A percentile compares a stretch with the other conserved stretches of the same genome.
These are phyloP conservation scores for Drosophila micromelanica DNA, from an alignment of 1,140 invertebrate genomes.

Conservation along the genomic window DNA sequence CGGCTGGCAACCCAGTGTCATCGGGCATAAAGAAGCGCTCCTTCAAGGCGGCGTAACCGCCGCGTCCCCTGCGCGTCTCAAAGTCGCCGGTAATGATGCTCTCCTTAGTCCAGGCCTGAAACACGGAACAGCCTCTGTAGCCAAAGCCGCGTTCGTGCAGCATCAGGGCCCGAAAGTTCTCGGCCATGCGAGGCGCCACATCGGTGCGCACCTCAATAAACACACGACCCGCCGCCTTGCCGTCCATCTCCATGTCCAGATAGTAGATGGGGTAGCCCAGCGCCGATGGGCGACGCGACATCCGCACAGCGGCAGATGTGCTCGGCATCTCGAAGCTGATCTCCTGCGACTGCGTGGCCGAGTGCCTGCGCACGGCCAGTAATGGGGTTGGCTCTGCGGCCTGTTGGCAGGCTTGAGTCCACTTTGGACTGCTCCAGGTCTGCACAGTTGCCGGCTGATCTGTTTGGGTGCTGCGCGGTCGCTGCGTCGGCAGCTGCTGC, in stretches of 20 bases:
- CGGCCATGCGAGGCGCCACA: conserved; percentile 94
- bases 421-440: too few species aligned
- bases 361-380: too few species aligned
- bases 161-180: conserved; percentile 93
- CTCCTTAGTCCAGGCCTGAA: conserved; percentile 93
- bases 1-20: conserved; percentile 91
- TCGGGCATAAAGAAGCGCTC: conserved; percentile 92
- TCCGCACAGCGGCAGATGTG: background rate
- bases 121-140: conserved; percentile 91
- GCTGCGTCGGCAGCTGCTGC: background rate
- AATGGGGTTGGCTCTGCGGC: too few species aligned
- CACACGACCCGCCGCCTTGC: conserved; percentile 89
- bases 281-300: conserved; percentile 84
- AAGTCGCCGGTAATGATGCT: conserved; percentile 93
- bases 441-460: background rate
- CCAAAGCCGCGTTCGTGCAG: conserved; percentile 92
- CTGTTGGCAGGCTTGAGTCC: too few species aligned
- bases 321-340: conserved; percentile 57
- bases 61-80: conserved; percentile 92
- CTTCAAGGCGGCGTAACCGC: conserved; percentile 91
- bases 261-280: conserved; percentile 89
- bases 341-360: too few species aligned
- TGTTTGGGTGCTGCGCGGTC: background rate
- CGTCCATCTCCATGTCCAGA: conserved; percentile 91
- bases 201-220: conserved; percentile 93